Percentiles rank a stretch among this genome's conserved stretches.
phyloP scores from a whole-genome alignment of 2,888 invertebrate genomes.

The Catocala sponsa region DNA sequence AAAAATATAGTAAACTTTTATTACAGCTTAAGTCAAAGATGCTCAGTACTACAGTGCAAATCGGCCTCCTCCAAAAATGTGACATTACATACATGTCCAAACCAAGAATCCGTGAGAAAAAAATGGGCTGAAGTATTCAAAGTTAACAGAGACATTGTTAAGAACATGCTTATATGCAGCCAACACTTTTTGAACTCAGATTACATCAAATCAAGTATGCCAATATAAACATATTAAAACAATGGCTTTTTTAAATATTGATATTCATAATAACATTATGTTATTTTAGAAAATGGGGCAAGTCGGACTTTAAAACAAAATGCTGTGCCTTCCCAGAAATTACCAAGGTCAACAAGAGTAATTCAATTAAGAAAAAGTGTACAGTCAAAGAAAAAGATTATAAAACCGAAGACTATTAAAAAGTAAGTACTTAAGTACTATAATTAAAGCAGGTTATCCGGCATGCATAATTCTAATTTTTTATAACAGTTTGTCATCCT shows the following conservation, averaged over 20 bases:
- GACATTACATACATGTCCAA: slow-evolving; percentile 42
- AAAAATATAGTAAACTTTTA: not conserved
- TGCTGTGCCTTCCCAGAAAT: slow-evolving; percentile 43
- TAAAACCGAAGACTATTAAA: slow-evolving; percentile 9
- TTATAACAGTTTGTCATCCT: too few species aligned
- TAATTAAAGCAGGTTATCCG: not conserved
- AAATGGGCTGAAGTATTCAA: slow-evolving; percentile 47
- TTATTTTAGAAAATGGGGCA: slow-evolving; percentile 31
- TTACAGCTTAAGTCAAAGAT: slow-evolving; percentile 37
- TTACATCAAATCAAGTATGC: slow-evolving; percentile 43
- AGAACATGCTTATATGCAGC: slow-evolving; percentile 46
- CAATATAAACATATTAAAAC: not conserved
- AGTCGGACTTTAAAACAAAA: slow-evolving; percentile 33
- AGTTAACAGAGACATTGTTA: slow-evolving; percentile 37
- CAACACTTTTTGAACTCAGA: slow-evolving; percentile 40
- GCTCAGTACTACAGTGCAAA: slow-evolving; percentile 45
- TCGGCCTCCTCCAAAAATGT: slow-evolving; percentile 30
- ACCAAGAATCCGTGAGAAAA: slow-evolving; percentile 36
- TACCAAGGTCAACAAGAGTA: slow-evolving; percentile 29
- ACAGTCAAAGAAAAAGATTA: slow-evolving; percentile 9
- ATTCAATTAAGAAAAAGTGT: slow-evolving; percentile 13
- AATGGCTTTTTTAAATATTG: not conserved
- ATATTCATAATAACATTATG: not conserved
- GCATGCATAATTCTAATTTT: too few species aligned
- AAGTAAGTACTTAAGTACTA: slow-evolving; percentile 1